phyloP scores from a whole-genome alignment of 92 coral and sea anemone genomes.

The Actinostola sp. region DNA sequence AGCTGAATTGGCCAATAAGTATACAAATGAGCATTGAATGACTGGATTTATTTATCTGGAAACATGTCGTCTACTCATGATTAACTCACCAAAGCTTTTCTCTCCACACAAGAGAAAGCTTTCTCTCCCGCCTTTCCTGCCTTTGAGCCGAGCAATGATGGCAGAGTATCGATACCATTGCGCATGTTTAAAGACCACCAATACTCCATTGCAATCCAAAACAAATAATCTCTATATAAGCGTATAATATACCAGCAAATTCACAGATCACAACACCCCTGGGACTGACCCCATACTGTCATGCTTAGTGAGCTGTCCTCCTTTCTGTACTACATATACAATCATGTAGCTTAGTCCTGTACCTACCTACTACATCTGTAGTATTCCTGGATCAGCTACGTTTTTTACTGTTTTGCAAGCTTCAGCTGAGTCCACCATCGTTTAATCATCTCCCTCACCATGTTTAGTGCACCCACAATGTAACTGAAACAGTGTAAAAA shows the following conservation, averaged over 20 bases:
- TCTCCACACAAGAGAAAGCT: conserved; percentile 80
- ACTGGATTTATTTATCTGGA: neutral
- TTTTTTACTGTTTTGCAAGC: conserved; percentile 68
- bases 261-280: too few species aligned
- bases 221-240: too few species aligned
- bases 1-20: too few species aligned
- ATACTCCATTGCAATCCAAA: conserved; percentile 61
- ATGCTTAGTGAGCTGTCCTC: neutral
- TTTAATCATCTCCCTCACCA: conserved; percentile 95
- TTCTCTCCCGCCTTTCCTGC: conserved; percentile 87
- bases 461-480: conserved; percentile 82
- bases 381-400: conserved; percentile 67
- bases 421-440: conserved; percentile 96
- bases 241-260: too few species aligned
- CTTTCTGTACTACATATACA: too few species aligned
- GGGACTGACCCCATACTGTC: too few species aligned
- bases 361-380: conserved; percentile 85
- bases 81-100: conserved; percentile 82
- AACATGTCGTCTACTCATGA: neutral
- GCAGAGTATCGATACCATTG: conserved; percentile 91
- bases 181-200: conserved; percentile 89
- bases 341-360: neutral
- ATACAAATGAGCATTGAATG: too few species aligned
- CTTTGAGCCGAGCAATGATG: conserved; percentile 68
- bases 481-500: conserved; percentile 50